Base-by-base conservation (phyloP, 2,113 vertebrate species). In the Alligator sinensis region DNA sequence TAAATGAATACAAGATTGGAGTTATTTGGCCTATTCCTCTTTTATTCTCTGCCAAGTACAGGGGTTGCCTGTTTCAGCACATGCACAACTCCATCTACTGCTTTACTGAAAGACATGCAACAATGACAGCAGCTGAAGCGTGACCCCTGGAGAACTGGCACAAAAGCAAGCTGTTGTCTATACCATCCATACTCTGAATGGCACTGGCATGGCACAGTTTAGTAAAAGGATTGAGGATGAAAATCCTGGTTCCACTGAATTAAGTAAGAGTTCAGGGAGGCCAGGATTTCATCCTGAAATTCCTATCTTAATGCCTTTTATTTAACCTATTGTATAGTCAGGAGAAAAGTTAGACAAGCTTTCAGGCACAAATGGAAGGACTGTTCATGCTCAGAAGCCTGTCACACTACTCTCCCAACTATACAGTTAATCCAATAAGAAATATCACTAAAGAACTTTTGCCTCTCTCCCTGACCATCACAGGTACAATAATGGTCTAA, bases 1-100 rank as follows among this genome's bases (percentile, higher is more conserved):
- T 24, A 81, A 86, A 92, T 0, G 0, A 76, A 63, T 30, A 68
- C 2, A 58, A 83, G 15, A 75, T 27, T 64, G 18, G 77, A 74
- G 10, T 30, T 83, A 24, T 75, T 81, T 77, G 7, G 6, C 62
- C 59, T 6, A 38, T n/a, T 64, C 8, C 4, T 1, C 2, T 34
- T 14, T 77, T 66, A 89, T 60, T 2, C 11, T 81, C 87, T 79
- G 27, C 3, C 9, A 90, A 85, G 75, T 34, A 55, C 0, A 0
- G 6, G 4, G 6, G 1, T 6, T 72, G 1, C 63, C 25, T 1
- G 6, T 81, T 91, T 79, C 77, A 58, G 22, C 16, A 77, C 16
- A 74, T 16, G 5, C 2, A 12, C 8, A 70, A 70, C 5, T 84
- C 19, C 28, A 72, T 10, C 17, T 60, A 21, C 54, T 79, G 11